Evolutionary conservation across 2,797 vertebrate species (phyloP), one percentile per base, ranked within the genome.

Genomic region (Chlorospingus flavigularis): DNA sequence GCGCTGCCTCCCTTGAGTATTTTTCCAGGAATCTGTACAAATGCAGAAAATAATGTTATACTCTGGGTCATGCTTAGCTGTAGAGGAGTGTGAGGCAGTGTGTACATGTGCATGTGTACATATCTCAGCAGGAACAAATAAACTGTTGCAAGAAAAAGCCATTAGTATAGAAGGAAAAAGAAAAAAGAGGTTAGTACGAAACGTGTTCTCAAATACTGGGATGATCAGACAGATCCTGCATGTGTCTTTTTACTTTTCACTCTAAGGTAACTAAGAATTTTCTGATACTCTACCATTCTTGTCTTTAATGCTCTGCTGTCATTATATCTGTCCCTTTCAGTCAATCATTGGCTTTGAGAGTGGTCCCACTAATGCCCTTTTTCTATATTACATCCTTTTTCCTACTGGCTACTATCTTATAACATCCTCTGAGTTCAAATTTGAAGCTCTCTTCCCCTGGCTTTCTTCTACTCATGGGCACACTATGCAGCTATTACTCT

Each of bases 11-110:
- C 79, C 91, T 80, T 61, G 66, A 90, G 66, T 55, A 65, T 92
- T 95, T 94, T 77, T 86, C 62, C 70, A 81, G 55, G 76, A 88
- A 91, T 66, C 21, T 68, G 65, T 88, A 42, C 42, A 84, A 96
- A 91, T 43, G 54, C 23, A 40, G 48, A 84, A 57, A 61, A 68
- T 28, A 9, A 43, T 91, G 48, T 25, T 67, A 45, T 85, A 83
- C 33, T 80, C 61, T 77, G 61, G 48, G 42, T 79, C 39, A 25
- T 30, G 37, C 72, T 80, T 79, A 70, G 35, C 28, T 57, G 23
- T 40, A 61, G 53, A 93, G 61, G 40, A 84, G 66, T 1, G 10
- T 50, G 35, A 87, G 57, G 20, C 74, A 40, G 13, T 30, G 45
- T 61, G 21, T 53, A 25, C 1, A 0, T 45, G 16, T 58, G 67